These are phyloP conservation scores for Dendrocincla tyrannina DNA, from an alignment of 2,797 vertebrate species.

Conservation along the genomic window DNA sequence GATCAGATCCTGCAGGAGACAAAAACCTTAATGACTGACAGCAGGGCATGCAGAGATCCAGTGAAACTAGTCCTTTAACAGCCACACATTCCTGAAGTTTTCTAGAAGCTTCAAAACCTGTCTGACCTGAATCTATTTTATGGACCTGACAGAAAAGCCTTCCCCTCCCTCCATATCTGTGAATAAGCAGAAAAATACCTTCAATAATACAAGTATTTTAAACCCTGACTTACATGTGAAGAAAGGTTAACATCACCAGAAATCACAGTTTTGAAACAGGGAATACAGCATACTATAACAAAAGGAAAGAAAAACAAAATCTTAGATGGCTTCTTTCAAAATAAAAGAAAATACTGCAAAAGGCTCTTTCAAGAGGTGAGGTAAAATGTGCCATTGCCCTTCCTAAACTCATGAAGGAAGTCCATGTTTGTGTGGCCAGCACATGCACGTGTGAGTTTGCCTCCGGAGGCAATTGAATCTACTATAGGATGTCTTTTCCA, in stretches of 20 bases:
- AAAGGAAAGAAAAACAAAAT: neutral
- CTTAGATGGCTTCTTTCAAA: neutral
- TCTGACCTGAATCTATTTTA: neutral
- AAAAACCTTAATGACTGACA: neutral
- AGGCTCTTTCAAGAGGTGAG: neutral
- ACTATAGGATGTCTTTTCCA: neutral
- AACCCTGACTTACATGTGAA: neutral
- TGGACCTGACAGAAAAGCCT: neutral
- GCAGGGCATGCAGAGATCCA: neutral
- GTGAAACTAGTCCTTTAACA: neutral
- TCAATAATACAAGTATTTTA: neutral
- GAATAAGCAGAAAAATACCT: neutral
- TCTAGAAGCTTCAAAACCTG: constrained; percentile 2
- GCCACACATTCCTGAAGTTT: neutral
- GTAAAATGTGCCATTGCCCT: neutral
- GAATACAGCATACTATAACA: neutral
- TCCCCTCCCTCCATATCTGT: neutral
- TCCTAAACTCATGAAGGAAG: neutral
- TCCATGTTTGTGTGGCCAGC: no score
- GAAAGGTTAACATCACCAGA: neutral
- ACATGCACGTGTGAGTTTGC: fast-evolving
- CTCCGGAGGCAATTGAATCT: neutral
- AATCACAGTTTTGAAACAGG: neutral
- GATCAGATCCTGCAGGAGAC: neutral
- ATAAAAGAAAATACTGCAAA: neutral